These are phyloP conservation scores for Crotalus helleri DNA, from an alignment of 2,113 vertebrate genomes.

Conservation along the genomic window DNA sequence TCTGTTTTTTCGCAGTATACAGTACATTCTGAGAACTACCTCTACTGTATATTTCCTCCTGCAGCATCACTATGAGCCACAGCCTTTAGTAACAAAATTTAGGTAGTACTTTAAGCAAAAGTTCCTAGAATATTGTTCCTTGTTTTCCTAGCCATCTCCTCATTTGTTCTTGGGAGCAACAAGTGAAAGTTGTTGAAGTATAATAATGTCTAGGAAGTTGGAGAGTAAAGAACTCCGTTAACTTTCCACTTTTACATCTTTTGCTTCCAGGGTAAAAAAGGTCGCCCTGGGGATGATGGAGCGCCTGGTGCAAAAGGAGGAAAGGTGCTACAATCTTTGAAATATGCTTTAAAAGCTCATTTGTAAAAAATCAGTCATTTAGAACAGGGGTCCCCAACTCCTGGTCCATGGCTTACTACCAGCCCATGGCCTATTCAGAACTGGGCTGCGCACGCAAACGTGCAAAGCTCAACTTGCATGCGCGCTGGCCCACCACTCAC, in stretches of 20 bases:
- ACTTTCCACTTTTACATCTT: not conserved
- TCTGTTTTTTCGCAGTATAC: not conserved
- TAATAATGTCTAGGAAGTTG: not conserved
- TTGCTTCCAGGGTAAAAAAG: slow-evolving; percentile 82
- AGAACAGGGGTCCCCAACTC: too few relatives aligned
- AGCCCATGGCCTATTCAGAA: too few relatives aligned
- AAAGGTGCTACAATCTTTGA: slow-evolving; percentile 72
- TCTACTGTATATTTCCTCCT: not conserved
- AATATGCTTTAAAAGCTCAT: not conserved
- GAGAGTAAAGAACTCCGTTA: not conserved
- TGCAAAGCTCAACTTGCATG: too few relatives aligned
- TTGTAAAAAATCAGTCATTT: not conserved
- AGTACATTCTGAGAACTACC: not conserved
- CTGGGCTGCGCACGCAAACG: too few relatives aligned
- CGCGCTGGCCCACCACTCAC: too few relatives aligned
- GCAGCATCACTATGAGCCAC: not conserved
- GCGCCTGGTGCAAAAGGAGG: slow-evolving; percentile 76
- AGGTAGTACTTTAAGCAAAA: not conserved
- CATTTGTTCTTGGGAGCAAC: not conserved
- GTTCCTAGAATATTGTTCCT: not conserved
- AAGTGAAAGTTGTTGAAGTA: not conserved
- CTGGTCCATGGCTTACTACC: too few relatives aligned
- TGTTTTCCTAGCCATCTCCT: not conserved
- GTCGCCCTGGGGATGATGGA: slow-evolving; percentile 82
- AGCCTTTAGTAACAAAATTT: not conserved